Base-by-base conservation (phyloP, 2,888 invertebrate genomes). In the Charanyca ferruginea region DNA sequence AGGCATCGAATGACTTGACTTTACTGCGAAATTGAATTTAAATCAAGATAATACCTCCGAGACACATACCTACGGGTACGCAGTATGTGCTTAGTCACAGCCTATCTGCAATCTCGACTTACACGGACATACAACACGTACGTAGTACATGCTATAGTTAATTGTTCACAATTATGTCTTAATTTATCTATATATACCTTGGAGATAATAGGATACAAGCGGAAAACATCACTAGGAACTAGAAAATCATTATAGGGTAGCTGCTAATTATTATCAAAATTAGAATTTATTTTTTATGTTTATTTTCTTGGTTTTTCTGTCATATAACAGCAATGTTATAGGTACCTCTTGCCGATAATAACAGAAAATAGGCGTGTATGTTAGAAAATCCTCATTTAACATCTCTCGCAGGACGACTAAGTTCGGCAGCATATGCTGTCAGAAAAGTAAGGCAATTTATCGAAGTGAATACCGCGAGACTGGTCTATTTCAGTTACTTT, bases 81-180 rank as follows among this genome's bases (percentile, higher is more conserved):
- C 28, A 42, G 42, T 70, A 68, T 73, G 51, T 68, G 80, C 66
- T 80, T 52, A 68, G 45, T 80, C 80, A 69, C 49, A 57, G 20
- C 23, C 41, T 63, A 60, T 44, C 41, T 59, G 49, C 45, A 63
- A 73, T 76, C 70, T 69, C 16, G 25, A 49, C 23, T 51, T 18
- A 35, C 60, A 52, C 61, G 41, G 13, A 67, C 49, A 57, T 66
- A 73, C 16, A 80, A 73, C 80, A 80, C 78, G 78, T 78, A 77
- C 69, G 35, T 9, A 41, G 61, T 60, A 65, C 69, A 77, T 60
- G 45, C 32, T 47, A 64, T 60, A 44, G 18, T 57, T 47, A 62
- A 71, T 64, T 62, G 38, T 58, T 28, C 49, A 70, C 22, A 53
- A 68, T 75, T 49, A 57, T 42, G 32, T n/a, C 8, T 51, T 58